A percentile compares a stretch with the other conserved stretches of the same genome.
Conservation (phyloP, 2,888 invertebrate species). For the Ichneumoninae sp. region DNA sequence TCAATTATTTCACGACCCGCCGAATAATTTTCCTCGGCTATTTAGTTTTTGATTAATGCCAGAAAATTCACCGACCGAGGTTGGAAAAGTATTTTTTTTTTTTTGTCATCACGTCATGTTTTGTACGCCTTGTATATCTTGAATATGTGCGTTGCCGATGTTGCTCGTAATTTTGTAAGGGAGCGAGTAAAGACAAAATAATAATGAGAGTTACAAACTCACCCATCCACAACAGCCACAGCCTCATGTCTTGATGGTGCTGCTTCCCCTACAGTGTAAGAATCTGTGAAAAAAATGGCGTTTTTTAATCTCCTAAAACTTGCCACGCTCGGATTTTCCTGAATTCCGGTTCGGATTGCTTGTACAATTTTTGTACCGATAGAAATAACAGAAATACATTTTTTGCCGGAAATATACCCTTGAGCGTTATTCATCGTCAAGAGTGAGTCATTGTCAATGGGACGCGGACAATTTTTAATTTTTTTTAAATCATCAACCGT, state of each 20-base stretch:
- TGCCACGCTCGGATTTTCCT: neutral
- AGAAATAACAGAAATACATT: neutral
- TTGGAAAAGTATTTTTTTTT: neutral
- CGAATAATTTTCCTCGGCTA: conserved; percentile 41
- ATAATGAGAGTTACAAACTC: conserved; percentile 63
- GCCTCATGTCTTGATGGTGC: conserved; percentile 78
- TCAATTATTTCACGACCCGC: conserved; percentile 64
- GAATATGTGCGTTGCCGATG: neutral
- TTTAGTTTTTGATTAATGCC: conserved; percentile 10
- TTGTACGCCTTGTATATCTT: neutral
- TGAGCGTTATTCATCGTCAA: conserved; percentile 4
- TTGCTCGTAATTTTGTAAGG: conserved; percentile 24
- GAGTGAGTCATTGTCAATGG: conserved; percentile 65
- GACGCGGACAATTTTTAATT: conserved; percentile 30
- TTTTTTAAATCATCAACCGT: no score
- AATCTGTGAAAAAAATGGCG: conserved; percentile 55
- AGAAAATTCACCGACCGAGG: neutral
- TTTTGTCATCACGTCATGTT: neutral
- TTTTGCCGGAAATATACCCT: neutral
- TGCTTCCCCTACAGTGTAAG: conserved; percentile 73
- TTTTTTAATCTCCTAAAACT: neutral
- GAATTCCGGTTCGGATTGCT: neutral
- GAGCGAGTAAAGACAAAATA: conserved; percentile 25
- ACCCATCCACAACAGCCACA: conserved; percentile 81
- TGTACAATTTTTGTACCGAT: neutral